Evolutionary conservation across 2,113 vertebrate genomes (phyloP).

Genomic region (Vulpes vulpes): DNA sequence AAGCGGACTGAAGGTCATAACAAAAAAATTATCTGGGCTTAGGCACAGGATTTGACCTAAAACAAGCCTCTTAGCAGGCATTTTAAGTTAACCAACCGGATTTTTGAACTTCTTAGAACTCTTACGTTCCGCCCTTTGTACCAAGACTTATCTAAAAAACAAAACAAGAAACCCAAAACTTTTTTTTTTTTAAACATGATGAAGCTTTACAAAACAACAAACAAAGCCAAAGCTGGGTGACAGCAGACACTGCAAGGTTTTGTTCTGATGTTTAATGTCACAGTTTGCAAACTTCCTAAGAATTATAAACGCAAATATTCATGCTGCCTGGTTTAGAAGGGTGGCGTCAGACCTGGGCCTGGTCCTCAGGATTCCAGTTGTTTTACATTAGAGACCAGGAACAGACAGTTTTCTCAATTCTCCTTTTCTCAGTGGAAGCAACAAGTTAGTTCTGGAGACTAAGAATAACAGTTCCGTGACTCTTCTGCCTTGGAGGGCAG

Average conservation of each 20-base stretch:
- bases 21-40: not conserved
- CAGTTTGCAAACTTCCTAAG: conserved; percentile 41
- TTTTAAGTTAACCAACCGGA: not conserved
- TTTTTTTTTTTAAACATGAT: conserved; percentile 41
- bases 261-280: conserved; percentile 69
- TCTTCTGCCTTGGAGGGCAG: not conserved
- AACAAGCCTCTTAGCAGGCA: not conserved
- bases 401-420: conserved; percentile 33
- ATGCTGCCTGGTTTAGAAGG: conserved; percentile 22
- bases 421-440: conserved; percentile 39
- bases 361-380: conserved; percentile 51
- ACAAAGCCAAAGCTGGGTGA: not conserved
- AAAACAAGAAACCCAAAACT: not conserved
- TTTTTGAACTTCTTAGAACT: not conserved
- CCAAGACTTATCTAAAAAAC: conserved; percentile 22
- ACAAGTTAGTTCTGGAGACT: not conserved
- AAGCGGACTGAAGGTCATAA: not conserved
- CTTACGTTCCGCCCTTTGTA: not conserved
- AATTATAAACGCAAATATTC: conserved; percentile 53
- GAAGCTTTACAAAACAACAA: not conserved
- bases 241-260: not conserved
- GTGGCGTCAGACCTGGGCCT: conserved; percentile 50
- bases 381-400: conserved; percentile 68
- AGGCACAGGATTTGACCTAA: not conserved
- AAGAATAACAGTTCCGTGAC: not conserved